Percentiles rank a stretch among this genome's conserved stretches.
These are phyloP conservation scores for Siphamia tubifer DNA, from an alignment of 2,113 vertebrate genomes.

Conservation along the genomic window DNA sequence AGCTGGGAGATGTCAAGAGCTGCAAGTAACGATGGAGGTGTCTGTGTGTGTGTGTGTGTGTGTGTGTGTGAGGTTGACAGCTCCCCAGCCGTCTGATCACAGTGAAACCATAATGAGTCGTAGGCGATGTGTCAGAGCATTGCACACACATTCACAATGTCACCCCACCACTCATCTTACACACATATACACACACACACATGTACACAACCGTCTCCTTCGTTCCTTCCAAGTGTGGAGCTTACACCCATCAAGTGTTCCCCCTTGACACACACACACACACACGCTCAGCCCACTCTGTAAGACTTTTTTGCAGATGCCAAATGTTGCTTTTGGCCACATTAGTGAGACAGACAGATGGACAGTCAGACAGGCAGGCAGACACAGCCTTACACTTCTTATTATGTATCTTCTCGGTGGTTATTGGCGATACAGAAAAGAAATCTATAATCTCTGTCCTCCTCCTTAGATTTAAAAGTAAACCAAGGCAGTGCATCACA, in stretches of 20 bases:
- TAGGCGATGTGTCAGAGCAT: slow-evolving; percentile 70
- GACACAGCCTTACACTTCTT: slow-evolving; percentile 22
- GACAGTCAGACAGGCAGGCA: slow-evolving; percentile 42
- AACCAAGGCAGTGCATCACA: not conserved
- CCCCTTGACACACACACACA: slow-evolving; percentile 5
- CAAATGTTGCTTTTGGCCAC: slow-evolving; percentile 67
- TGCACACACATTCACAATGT: slow-evolving; percentile 62
- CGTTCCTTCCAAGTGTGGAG: slow-evolving; percentile 56
- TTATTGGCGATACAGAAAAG: slow-evolving; percentile 2
- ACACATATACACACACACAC: slow-evolving; percentile 33
- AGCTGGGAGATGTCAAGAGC: slow-evolving; percentile 74
- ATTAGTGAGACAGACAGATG: slow-evolving; percentile 61
- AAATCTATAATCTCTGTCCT: not conserved
- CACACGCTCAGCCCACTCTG: slow-evolving; percentile 20
- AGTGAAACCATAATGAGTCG: slow-evolving; percentile 77
- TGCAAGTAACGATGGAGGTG: slow-evolving; percentile 64
- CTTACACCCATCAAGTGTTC: slow-evolving; percentile 61
- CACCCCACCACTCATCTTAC: slow-evolving; percentile 48
- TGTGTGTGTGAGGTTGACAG: slow-evolving; percentile 63
- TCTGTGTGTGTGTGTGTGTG: slow-evolving; percentile 38
- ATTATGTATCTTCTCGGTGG: slow-evolving; percentile 30
- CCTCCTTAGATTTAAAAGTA: not conserved
- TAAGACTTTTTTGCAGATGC: slow-evolving; percentile 50
- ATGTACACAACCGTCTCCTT: slow-evolving; percentile 9
- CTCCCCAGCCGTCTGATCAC: slow-evolving; percentile 70